Base-by-base conservation (phyloP, 2,113 vertebrate genomes). In the Lota lota region DNA sequence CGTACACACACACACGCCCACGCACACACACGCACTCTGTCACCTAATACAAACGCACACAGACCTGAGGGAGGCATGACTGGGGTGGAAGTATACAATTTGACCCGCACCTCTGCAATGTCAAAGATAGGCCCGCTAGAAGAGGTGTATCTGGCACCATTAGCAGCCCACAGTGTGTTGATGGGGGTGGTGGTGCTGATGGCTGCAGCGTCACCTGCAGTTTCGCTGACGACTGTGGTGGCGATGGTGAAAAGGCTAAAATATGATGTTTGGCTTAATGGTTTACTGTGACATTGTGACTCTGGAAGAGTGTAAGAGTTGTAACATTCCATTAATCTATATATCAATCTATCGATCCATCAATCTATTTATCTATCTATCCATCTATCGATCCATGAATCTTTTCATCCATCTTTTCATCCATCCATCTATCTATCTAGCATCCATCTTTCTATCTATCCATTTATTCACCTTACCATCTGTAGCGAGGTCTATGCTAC, bases 61-160 rank as follows among this genome's bases (percentile, higher is more conserved):
- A 56, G 65, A 33, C 24, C 3, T 10, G 21, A 19, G 17, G 79
- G 63, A 21, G 77, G 63, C 36, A 68, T 19, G 4, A 18, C 28
- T 67, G n/a, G n/a, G 76, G 71, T 84, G 61, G 24, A 74, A 69
- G 56, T 75, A 11, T 47, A 75, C 76, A 72, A 56, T 82, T 75
- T 83, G 79, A 85, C 79, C 79, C 67, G 56, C 72, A 72, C 59
- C 64, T 47, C 66, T 53, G 66, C 73, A 85, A 87, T 79, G 81
- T 80, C 79, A 85, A 82, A 82, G 59, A 60, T 66, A 74, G 62
- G 67, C 69, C 68, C 59, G 64, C 64, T 72, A 17, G 54, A 58
- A 54, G 60, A 22, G 47, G 54, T n/a, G 36, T 22, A 28, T 61
- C 20, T 22, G 12, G 40, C 40, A 8, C 40, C 40, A 47, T 47